Conservation (phyloP, 2,888 invertebrate species). For the Noctua fimbriata region DNA sequence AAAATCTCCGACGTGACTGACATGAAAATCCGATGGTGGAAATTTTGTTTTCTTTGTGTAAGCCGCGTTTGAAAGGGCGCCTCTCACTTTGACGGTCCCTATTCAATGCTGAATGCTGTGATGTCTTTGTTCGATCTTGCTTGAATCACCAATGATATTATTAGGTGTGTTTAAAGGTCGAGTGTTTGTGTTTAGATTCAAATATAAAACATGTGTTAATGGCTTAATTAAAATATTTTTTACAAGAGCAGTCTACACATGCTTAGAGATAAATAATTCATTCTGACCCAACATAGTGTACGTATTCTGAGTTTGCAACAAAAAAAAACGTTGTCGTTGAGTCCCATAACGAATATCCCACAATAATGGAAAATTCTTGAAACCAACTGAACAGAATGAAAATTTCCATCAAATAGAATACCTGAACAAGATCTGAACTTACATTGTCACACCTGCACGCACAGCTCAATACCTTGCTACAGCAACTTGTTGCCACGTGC, state of each 20-base stretch:
- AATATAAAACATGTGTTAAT: not conserved
- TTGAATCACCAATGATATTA: conserved; percentile 67
- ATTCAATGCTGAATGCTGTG: conserved; percentile 69
- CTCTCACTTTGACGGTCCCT: conserved; percentile 75
- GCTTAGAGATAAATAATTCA: not conserved
- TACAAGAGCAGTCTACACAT: too few species aligned
- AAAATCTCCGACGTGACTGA: conserved; percentile 83
- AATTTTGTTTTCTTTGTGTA: conserved; percentile 82
- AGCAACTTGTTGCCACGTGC: conserved; percentile 72
- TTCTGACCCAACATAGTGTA: not conserved
- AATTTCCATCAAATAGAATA: not conserved
- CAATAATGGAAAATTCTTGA: not conserved
- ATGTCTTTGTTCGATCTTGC: conserved; percentile 72
- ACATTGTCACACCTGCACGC: conserved; percentile 36
- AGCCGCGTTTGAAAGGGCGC: conserved; percentile 74
- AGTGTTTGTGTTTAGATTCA: conserved; percentile 2
- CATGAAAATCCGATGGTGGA: conserved; percentile 80
- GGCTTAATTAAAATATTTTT: not conserved
- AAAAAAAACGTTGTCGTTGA: too few species aligned
- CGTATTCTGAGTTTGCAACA: not conserved
- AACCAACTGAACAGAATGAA: not conserved
- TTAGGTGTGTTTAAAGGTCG: conserved; percentile 55
- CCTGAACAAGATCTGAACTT: not conserved
- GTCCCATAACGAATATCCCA: not conserved
- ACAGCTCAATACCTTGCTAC: conserved; percentile 48